phyloP scores from a whole-genome alignment of 2,113 vertebrate genomes.

The Acrocephalus kingi region DNA sequence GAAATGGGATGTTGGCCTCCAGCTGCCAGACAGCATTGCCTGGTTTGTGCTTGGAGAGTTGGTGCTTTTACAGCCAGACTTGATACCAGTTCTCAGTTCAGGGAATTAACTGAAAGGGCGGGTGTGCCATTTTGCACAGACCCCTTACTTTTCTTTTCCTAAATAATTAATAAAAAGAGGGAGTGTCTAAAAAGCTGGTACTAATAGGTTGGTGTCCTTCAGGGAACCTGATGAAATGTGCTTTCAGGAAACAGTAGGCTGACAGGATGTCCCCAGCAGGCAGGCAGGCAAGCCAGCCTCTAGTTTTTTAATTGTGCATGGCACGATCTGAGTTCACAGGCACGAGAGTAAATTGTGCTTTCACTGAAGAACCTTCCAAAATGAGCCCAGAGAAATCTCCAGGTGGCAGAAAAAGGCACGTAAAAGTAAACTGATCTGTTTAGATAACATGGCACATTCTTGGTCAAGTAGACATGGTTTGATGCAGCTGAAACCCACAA shows the following conservation, averaged over 20 bases:
- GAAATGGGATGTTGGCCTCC: neutral
- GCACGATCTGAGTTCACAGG: neutral
- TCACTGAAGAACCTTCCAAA: constrained; percentile 8
- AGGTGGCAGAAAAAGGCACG: neutral
- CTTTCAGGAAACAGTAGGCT: neutral
- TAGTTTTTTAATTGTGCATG: neutral
- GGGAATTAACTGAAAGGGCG: neutral
- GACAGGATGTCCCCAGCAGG: neutral
- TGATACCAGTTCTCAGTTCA: neutral
- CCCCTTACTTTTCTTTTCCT: neutral
- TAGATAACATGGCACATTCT: neutral
- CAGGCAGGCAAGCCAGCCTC: neutral
- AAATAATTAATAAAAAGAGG: neutral
- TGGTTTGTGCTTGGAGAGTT: neutral
- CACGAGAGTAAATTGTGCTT: neutral
- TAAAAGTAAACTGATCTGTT: neutral
- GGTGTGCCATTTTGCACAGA: neutral
- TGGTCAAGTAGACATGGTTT: neutral
- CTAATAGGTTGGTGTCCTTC: neutral
- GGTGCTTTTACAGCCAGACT: neutral
- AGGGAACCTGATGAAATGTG: neutral
- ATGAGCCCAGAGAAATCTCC: neutral
- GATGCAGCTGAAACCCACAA: neutral
- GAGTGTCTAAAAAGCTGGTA: neutral
- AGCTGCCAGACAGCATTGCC: neutral